A percentile compares a stretch with the other conserved stretches of the same genome.
These are phyloP conservation scores for Volucella inanis DNA, from an alignment of 2,888 invertebrate genomes.

Conservation along the genomic window DNA sequence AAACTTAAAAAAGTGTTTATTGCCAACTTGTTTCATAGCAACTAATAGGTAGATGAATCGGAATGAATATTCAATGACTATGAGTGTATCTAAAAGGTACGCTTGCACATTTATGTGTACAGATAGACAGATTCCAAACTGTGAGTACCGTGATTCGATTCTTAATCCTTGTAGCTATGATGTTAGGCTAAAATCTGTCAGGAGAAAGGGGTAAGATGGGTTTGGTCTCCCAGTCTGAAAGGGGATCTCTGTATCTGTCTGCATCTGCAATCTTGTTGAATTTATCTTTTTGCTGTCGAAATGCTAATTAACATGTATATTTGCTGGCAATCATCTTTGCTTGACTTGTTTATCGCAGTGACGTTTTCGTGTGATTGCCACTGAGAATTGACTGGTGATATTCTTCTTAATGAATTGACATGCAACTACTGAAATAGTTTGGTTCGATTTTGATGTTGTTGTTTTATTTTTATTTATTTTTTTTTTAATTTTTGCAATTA, in stretches of 20 bases:
- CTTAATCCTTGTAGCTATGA: not conserved
- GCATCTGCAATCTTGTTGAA: conserved; percentile 9
- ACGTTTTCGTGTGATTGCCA: conserved; percentile 28
- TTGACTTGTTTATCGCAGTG: conserved; percentile 28
- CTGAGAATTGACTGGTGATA: conserved; percentile 9
- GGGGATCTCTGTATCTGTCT: conserved; percentile 26
- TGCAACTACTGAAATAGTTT: conserved; percentile 58
- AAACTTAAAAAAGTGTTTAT: conserved; percentile 1
- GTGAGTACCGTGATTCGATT: not conserved
- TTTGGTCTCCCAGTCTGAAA: not conserved
- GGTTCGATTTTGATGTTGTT: not conserved
- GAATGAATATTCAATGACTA: conserved; percentile 58
- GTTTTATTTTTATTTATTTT: conserved; percentile 4
- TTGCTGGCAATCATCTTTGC: conserved; percentile 34
- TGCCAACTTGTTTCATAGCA: conserved; percentile 48
- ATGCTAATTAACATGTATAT: conserved; percentile 64
- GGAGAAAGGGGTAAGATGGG: not conserved
- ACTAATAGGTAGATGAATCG: conserved; percentile 19
- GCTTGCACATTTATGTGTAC: not conserved
- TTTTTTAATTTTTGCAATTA: conserved; percentile 30
- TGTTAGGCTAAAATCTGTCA: not conserved
- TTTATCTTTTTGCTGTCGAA: conserved; percentile 51
- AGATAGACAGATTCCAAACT: not conserved
- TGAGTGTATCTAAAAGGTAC: conserved; percentile 25
- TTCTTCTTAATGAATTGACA: conserved; percentile 57